A percentile compares a stretch with the other conserved stretches of the same genome.
Conservation (phyloP, 2,888 invertebrate species). For the Saturnia japonica region DNA sequence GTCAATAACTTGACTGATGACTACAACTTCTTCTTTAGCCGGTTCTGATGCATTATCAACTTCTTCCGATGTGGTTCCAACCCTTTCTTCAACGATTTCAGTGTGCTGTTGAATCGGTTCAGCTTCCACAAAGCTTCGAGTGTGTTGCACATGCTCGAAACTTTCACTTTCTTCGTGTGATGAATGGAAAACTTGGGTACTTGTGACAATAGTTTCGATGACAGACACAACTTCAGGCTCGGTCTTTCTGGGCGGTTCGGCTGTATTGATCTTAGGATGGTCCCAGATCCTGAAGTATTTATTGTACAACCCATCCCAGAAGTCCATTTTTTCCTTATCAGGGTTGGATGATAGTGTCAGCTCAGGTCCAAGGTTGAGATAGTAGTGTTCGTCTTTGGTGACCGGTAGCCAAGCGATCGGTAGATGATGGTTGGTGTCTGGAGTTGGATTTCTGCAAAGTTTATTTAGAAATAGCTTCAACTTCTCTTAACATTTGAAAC, state of each 20-base stretch:
- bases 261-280: slow-evolving; percentile 44
- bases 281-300: slow-evolving; percentile 72
- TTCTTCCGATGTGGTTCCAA: neutral
- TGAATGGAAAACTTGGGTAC: slow-evolving; percentile 21
- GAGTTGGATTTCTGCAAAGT: slow-evolving; percentile 69
- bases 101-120: slow-evolving; percentile 3
- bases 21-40: slow-evolving; percentile 25
- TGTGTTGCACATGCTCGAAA: neutral
- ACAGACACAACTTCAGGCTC: slow-evolving; percentile 36
- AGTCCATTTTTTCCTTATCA: slow-evolving; percentile 67
- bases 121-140: neutral
- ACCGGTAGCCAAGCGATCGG: slow-evolving; percentile 69
- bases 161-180: neutral
- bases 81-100: neutral
- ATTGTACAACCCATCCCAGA: slow-evolving; percentile 67
- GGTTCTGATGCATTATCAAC: slow-evolving; percentile 19
- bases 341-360: slow-evolving; percentile 57
- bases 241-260: slow-evolving; percentile 34
- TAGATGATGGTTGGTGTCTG: slow-evolving; percentile 67
- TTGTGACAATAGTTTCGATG: slow-evolving; percentile 24
- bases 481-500: neutral
- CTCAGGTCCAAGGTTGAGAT: slow-evolving; percentile 59
- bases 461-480: neutral
- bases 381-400: slow-evolving; percentile 63
- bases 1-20: neutral